A percentile compares a stretch with the other conserved stretches of the same genome.
Conservation (phyloP, 2,113 vertebrate genomes). For the Scalopus aquaticus region DNA sequence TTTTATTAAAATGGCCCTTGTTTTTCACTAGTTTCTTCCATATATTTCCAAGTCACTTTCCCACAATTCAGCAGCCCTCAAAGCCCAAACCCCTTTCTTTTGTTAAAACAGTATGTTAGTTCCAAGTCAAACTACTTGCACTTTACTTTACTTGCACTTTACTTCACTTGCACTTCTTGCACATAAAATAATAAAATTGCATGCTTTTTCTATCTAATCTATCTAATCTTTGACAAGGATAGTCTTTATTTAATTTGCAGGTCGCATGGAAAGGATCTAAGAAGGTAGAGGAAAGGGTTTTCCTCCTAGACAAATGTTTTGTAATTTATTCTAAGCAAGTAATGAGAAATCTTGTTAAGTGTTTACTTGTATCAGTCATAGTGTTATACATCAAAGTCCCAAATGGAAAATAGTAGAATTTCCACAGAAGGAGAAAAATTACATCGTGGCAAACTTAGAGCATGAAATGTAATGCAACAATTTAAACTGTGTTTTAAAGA, state of each 20-base stretch:
- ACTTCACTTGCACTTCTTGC: not conserved
- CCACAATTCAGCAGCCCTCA: not conserved
- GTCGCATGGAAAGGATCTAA: not conserved
- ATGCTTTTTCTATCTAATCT: not conserved
- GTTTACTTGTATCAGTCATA: not conserved
- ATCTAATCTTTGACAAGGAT: not conserved
- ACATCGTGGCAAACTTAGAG: not conserved
- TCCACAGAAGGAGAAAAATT: not conserved
- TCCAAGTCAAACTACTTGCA: not conserved
- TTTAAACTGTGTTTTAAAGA: not conserved
- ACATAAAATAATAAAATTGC: not conserved
- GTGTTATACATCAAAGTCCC: not conserved
- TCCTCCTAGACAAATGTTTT: not conserved
- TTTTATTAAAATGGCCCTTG: not conserved
- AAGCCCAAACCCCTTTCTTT: not conserved
- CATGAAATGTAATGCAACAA: not conserved
- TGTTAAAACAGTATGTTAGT: not conserved
- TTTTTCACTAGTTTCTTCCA: not conserved
- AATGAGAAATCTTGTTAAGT: not conserved
- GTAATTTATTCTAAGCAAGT: constrained; percentile 13
- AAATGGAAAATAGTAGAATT: not conserved
- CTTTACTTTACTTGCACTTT: constrained; percentile 16
- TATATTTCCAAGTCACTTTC: not conserved
- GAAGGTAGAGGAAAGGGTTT: not conserved
- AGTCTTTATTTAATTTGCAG: constrained; percentile 16